A percentile compares a stretch with the other conserved stretches of the same genome.
Evolutionary conservation across 2,888 invertebrate genomes (phyloP).

Genomic region (Scaptomyza tumidula): DNA sequence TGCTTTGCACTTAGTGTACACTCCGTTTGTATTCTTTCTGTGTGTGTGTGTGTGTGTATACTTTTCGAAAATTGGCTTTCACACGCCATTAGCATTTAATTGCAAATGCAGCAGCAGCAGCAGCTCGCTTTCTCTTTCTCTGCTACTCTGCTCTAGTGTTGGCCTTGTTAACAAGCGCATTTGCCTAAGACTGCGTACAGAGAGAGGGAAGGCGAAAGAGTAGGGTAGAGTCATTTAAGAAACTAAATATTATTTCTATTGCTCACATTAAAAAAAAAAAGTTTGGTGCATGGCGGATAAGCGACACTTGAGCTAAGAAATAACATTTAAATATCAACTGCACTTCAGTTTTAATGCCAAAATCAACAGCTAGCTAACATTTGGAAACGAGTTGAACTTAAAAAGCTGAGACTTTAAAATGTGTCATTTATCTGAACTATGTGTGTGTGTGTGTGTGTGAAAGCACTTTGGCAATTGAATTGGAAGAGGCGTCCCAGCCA

Average conservation of each 20-base stretch:
- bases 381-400: conserved; percentile 31
- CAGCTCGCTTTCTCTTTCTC: neutral
- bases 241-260: conserved; percentile 73
- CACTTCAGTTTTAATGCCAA: neutral
- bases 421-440: conserved; percentile 35
- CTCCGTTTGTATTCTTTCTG: conserved; percentile 46
- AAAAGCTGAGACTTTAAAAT: conserved; percentile 14
- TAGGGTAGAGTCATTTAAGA: conserved; percentile 46
- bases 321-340: conserved; percentile 43
- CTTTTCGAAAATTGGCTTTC: conserved; percentile 77
- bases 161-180: conserved; percentile 71
- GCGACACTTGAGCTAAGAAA: conserved; percentile 52
- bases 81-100: conserved; percentile 81
- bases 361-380: conserved; percentile 25
- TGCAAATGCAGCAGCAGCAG: conserved; percentile 45
- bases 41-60: conserved; percentile 43
- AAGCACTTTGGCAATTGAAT: conserved; percentile 60
- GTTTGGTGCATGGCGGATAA: conserved; percentile 54
- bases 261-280: conserved; percentile 30
- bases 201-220: neutral
- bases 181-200: conserved; percentile 63
- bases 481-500: conserved; percentile 34
- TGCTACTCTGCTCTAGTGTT: conserved; percentile 22
- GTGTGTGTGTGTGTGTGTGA: conserved; percentile 43
- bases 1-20: conserved; percentile 67